Evolutionary conservation across 2,888 invertebrate species (phyloP).

Genomic region (Flexamia atlantica): DNA sequence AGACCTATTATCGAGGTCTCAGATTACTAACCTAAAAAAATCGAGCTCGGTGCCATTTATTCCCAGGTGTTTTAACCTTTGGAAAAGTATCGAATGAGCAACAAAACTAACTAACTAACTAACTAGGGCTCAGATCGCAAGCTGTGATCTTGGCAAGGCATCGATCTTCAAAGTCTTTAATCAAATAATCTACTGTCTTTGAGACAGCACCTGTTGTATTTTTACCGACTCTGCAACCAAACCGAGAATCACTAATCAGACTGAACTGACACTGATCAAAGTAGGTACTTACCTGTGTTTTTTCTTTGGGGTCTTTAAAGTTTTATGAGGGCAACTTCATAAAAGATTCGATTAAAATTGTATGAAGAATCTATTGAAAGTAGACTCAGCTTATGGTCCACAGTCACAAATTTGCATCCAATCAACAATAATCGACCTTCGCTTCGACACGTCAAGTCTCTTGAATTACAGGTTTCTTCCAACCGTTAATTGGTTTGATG

Average conservation of each 20-base stretch:
- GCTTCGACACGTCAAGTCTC: not conserved
- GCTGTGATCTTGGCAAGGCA: not conserved
- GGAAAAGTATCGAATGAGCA: not conserved
- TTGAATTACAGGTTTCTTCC: not conserved
- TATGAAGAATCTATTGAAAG: not conserved
- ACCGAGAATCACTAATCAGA: not conserved
- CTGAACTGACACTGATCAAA: not conserved
- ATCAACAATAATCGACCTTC: not conserved
- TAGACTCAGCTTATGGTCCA: not conserved
- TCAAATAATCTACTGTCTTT: not conserved
- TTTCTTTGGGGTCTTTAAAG: not conserved
- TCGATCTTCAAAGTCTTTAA: not conserved
- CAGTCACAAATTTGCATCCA: not conserved
- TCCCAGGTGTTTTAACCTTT: not conserved
- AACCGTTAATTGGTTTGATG: not conserved
- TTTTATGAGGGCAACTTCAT: not conserved
- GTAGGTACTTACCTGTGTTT: not conserved
- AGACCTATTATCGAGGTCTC: not conserved
- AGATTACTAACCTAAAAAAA: not conserved
- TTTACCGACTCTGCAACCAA: not conserved
- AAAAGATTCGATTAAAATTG: not conserved
- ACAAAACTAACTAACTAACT: not conserved
- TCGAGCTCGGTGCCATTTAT: not conserved
- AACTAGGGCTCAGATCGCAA: not conserved
- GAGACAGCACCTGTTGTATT: not conserved